A percentile compares a stretch with the other conserved stretches of the same genome.
Evolutionary conservation across 1,140 invertebrate genomes (phyloP).

Genomic region (Neodiprion pinetum): DNA sequence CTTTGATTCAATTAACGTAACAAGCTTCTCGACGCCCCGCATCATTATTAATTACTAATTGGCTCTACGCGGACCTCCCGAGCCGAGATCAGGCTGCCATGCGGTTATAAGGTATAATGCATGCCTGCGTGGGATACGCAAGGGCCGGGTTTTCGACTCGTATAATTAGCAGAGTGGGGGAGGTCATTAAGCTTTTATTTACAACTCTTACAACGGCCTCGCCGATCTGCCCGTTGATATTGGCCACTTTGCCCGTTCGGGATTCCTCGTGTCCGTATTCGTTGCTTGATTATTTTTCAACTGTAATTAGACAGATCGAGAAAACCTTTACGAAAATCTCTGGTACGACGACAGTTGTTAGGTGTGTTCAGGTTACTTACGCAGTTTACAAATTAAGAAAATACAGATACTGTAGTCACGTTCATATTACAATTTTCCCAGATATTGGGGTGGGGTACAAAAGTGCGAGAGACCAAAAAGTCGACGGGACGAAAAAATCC

Average conservation of each 20-base stretch:
- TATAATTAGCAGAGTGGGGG: slow-evolving; percentile 40
- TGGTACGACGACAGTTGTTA: neutral
- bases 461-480: no score
- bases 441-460: no score
- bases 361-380: no score
- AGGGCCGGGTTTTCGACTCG: slow-evolving; percentile 17
- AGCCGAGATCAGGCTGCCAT: slow-evolving; percentile 11
- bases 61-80: slow-evolving; percentile 14
- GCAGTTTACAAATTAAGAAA: no score
- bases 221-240: slow-evolving; percentile 37
- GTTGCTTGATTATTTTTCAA: slow-evolving; percentile 8
- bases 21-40: slow-evolving; percentile 7
- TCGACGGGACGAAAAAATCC: no score
- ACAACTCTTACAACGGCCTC: slow-evolving; percentile 38
- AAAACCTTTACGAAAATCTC: neutral
- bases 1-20: slow-evolving; percentile 5
- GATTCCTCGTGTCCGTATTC: slow-evolving; percentile 1
- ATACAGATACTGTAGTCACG: no score
- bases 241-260: slow-evolving; percentile 17
- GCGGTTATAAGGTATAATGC: slow-evolving; percentile 18
- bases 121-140: slow-evolving; percentile 13
- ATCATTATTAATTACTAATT: slow-evolving; percentile 30
- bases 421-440: no score
- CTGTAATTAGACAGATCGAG: slow-evolving; percentile 4
- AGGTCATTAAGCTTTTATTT: slow-evolving; percentile 45